Evolutionary conservation across 2,888 invertebrate species (phyloP).

Genomic region (Sinohyriopsis cumingii): DNA sequence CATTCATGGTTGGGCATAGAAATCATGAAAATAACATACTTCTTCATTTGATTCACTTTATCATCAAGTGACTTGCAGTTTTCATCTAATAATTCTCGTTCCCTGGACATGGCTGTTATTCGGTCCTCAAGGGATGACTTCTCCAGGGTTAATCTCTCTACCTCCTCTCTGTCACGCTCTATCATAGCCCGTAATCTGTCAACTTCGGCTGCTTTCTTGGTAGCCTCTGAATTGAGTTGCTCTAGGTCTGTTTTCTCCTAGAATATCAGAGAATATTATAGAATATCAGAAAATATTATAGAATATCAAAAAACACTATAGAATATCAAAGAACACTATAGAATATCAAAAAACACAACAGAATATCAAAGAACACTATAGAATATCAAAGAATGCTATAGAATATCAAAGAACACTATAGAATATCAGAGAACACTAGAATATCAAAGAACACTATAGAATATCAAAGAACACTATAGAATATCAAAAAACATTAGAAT

Average conservation of each 20-base stretch:
- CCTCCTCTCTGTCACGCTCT: conserved; percentile 57
- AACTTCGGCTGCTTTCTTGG: conserved; percentile 55
- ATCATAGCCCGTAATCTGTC: conserved; percentile 57
- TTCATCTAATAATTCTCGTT: conserved; percentile 60
- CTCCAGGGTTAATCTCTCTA: conserved; percentile 55
- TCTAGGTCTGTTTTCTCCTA: conserved; percentile 63
- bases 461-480: background rate
- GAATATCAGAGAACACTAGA: background rate
- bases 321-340: conserved; percentile 1
- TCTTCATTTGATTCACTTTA: conserved; percentile 60
- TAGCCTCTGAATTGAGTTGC: conserved; percentile 53
- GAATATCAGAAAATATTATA: background rate
- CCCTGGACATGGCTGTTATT: conserved; percentile 53
- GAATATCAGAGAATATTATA: conserved; percentile 2
- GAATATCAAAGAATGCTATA: too few species aligned
- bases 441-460: conserved; percentile 15
- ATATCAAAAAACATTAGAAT: background rate
- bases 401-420: conserved; percentile 1
- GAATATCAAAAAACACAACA: background rate
- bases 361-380: too few species aligned
- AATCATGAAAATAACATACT: conserved; percentile 31
- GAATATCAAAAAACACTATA: background rate
- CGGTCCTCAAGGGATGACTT: conserved; percentile 60
- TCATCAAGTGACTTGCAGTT: conserved; percentile 58
- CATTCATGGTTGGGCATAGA: too few species aligned